Conservation (phyloP, 92 coral and sea anemone species). For the Zoanthus sansibaricus region DNA sequence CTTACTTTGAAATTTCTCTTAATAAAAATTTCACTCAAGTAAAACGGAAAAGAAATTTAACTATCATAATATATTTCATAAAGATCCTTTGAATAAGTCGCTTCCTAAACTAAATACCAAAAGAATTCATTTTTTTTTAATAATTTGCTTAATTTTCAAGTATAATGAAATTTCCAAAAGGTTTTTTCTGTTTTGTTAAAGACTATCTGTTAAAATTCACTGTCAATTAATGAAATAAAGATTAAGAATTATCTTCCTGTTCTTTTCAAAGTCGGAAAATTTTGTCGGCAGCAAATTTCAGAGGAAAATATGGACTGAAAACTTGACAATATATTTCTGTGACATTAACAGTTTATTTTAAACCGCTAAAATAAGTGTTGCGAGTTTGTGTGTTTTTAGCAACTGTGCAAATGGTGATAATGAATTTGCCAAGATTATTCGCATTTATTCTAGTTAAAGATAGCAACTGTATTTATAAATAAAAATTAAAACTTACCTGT, state of each 20-base stretch:
- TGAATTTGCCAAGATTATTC: neutral
- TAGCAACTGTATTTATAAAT: neutral
- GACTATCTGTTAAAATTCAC: neutral
- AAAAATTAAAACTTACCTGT: conserved; percentile 73
- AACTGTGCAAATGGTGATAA: too few relatives aligned
- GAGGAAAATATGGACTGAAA: too few relatives aligned
- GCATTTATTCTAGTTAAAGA: neutral
- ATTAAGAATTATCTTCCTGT: neutral
- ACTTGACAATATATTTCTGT: too few relatives aligned
- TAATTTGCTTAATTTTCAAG: conserved; percentile 9
- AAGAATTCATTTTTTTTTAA: neutral
- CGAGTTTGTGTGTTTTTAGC: too few relatives aligned
- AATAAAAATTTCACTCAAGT: neutral
- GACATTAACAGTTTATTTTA: too few relatives aligned
- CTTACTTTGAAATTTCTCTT: neutral
- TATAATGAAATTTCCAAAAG: neutral
- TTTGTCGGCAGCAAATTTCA: too few relatives aligned
- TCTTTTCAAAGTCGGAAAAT: too few relatives aligned
- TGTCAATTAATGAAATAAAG: neutral
- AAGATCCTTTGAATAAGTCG: neutral
- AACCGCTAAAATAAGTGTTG: too few relatives aligned
- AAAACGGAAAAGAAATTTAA: neutral
- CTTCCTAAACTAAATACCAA: neutral
- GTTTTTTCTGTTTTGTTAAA: neutral
- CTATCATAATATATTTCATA: neutral